Base-by-base conservation (phyloP, 2,113 vertebrate genomes). In the Stegostoma tigrinum region DNA sequence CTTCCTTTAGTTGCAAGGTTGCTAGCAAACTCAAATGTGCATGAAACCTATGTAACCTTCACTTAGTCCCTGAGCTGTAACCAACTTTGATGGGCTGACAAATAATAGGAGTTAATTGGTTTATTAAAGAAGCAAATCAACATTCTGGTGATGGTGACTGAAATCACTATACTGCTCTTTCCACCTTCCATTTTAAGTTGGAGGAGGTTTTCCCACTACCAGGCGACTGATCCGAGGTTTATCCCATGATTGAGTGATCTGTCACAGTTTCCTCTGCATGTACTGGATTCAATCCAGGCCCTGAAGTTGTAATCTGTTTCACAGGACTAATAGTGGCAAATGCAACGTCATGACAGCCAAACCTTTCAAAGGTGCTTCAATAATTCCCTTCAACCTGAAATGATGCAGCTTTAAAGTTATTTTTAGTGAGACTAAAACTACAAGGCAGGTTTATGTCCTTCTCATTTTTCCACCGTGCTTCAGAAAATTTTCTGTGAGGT, bases 401-500 rank as follows among this genome's bases (percentile, higher is more conserved):
- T 87, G 52, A 48, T 45, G 38, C 42, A 21, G 38, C 24, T 12
- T 87, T 61, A 34, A 17, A 55, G 14, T n/a, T 52, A 5, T 55
- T 27, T 90, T 52, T 30, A 64, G 12, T 15, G 87, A 90, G 27
- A 90, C 12, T 17, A 3, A 48, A 61, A 89, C 2, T 55, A 17
- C 30, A 64, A 27, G 70, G 21, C 34, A 93, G 19, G 34, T 0
- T 66, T n/a, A n/a, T 15, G 45, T 27, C 48, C 80, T 42, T 89
- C 80, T 19, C 21, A 83, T 83, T 21, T 83, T 83, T 83, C 27
- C 68, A 21, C 86, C 95, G 96, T 86, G 75, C 52, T 7, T 45
- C 38, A 96, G 96, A n/a, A 96, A 87, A 48, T 86, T 96, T 95
- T 89, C 95, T 52, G 95, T 95, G 95, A 86, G 95, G 95, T 96